Evolutionary conservation across 2,888 invertebrate genomes (phyloP).

Genomic region (Limnephilus lunatus): DNA sequence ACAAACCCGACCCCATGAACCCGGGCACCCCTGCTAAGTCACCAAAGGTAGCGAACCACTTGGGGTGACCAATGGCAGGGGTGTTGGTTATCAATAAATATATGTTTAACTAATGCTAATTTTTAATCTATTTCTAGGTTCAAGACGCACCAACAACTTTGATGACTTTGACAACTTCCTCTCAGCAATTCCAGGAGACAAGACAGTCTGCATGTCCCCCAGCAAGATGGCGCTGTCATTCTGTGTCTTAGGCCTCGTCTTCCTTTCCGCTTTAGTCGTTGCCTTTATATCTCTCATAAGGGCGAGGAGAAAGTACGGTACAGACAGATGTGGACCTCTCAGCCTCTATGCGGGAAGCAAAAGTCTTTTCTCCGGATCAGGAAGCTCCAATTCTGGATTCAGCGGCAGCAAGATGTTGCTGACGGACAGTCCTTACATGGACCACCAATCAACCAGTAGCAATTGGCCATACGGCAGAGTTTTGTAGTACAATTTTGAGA

Average conservation of each 20-base stretch:
- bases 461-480: slow-evolving; percentile 77
- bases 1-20: no score
- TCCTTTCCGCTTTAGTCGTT: slow-evolving; percentile 83
- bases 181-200: slow-evolving; percentile 75
- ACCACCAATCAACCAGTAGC: slow-evolving; percentile 77
- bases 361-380: slow-evolving; percentile 80
- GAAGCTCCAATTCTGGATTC: slow-evolving; percentile 79
- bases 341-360: slow-evolving; percentile 79
- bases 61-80: no score
- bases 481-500: slow-evolving; percentile 66
- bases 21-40: no score
- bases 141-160: slow-evolving; percentile 60
- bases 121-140: slow-evolving; percentile 56
- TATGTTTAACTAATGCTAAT: background rate
- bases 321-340: slow-evolving; percentile 76
- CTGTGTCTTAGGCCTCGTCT: slow-evolving; percentile 84
- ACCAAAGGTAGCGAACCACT: no score
- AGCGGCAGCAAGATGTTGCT: slow-evolving; percentile 80
- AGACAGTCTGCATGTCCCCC: slow-evolving; percentile 84
- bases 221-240: slow-evolving; percentile 87
- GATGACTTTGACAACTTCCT: slow-evolving; percentile 61
- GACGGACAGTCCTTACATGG: slow-evolving; percentile 80
- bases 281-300: slow-evolving; percentile 82
- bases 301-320: slow-evolving; percentile 76
- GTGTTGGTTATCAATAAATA: no score